phyloP scores from a whole-genome alignment of 2,113 vertebrate genomes.

The Rhagologus leucostigma region DNA sequence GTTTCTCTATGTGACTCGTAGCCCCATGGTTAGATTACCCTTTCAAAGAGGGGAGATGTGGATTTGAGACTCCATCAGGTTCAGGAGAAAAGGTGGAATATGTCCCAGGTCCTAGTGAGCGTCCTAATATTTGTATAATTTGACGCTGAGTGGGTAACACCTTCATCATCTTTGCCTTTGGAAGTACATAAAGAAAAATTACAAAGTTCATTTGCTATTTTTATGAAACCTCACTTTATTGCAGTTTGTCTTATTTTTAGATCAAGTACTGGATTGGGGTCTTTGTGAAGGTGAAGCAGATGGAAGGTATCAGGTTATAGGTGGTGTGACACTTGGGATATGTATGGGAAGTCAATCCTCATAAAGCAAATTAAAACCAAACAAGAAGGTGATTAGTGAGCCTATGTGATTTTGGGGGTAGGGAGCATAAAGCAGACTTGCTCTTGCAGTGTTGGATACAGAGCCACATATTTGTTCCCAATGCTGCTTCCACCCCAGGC shows the following conservation, averaged over 20 bases:
- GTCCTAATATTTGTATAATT: not conserved
- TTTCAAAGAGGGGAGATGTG: not conserved
- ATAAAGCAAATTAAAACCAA: not conserved
- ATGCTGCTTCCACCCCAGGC: not conserved
- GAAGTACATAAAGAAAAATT: not conserved
- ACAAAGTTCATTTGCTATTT: not conserved
- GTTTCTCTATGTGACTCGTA: rapidly evolving
- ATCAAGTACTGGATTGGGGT: not conserved
- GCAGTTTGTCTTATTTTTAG: not conserved
- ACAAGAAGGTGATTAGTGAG: not conserved
- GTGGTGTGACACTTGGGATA: not conserved
- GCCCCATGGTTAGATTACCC: not conserved
- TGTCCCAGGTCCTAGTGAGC: not conserved
- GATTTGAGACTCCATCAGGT: not conserved
- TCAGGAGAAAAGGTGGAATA: not conserved
- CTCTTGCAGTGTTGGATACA: not conserved
- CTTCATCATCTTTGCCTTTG: not conserved
- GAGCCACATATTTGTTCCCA: not conserved
- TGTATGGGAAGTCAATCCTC: not conserved
- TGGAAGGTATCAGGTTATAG: not conserved
- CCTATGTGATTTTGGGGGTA: not conserved
- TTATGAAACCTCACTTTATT: not conserved
- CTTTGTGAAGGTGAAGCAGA: not conserved
- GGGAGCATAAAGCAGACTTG: not conserved
- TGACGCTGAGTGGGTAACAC: not conserved